Evolutionary conservation across 1,140 invertebrate genomes (phyloP), one percentile per base, ranked within the genome.

Genomic region (Aporrectodea caliginosa): DNA sequence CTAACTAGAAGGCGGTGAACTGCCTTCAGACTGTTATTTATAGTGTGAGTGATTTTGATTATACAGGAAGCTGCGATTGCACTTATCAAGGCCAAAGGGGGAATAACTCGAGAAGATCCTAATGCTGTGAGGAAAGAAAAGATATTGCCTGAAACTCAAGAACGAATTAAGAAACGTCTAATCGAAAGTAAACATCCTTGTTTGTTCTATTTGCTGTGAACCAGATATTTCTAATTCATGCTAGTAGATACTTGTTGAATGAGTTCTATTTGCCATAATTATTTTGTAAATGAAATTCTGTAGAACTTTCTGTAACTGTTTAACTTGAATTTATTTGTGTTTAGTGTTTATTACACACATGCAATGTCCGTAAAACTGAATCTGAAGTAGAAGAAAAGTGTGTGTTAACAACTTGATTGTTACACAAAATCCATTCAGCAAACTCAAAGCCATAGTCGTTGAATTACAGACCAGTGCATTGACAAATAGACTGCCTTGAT

Each of bases 21-120:
- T 35, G 35, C 73, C 2, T 30, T 16, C 70, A 72, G 75, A 22
- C 35, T 78, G 12, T 71, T 75, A 58, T 73, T 6, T 35, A 22
- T 75, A 0, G 2, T 16, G 2, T 58, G 16, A 14, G 6, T 43
- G 35, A 30, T 71, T 68, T 80, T 70, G 75, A 31, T 73, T 43
- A 81, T 81, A 30, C 82, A 88, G 86, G 73, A 82, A 79, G 82
- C 83, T 77, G 87, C 87, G 12, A 82, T 87, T 30, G 73, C 82
- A 1, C 84, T 83, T 35, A 78, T 88, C 0, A 78, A 84, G 70
- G 73, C 80, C 2, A 86, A 84, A 73, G 87, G 86, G 32, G 86
- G 85, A 12, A 77, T 87, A 29, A 73, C 78, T 0, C 85, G 84
- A 79, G 81, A 84, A 58, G 84, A 87, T 80, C 86, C 86, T 22